Evolutionary conservation across 2,888 invertebrate species (phyloP).

Genomic region (Dorcus parallelipipedus): DNA sequence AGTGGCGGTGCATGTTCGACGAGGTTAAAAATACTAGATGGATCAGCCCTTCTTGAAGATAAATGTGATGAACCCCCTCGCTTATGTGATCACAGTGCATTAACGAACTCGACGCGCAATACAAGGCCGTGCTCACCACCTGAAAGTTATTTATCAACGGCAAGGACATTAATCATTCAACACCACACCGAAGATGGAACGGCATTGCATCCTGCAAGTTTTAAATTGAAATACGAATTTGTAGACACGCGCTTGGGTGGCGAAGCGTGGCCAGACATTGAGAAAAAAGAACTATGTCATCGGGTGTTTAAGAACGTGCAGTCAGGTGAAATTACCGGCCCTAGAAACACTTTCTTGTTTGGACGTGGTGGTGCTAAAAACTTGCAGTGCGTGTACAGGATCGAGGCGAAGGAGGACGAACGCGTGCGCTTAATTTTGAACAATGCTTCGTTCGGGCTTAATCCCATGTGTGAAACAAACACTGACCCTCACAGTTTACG

Average conservation of each 20-base stretch:
- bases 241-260: constrained; percentile 77
- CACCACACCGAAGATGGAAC: constrained; percentile 69
- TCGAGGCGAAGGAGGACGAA: constrained; percentile 63
- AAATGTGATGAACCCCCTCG: constrained; percentile 77
- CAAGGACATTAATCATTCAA: constrained; percentile 50
- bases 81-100: constrained; percentile 77
- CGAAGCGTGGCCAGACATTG: constrained; percentile 53
- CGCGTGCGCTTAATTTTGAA: constrained; percentile 64
- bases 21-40: constrained; percentile 72
- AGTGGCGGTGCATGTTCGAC: constrained; percentile 60
- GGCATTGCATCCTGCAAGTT: constrained; percentile 73
- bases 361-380: constrained; percentile 78
- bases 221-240: constrained; percentile 76
- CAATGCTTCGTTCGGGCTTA: constrained; percentile 70
- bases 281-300: constrained; percentile 52
- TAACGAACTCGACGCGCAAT: constrained; percentile 67
- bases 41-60: constrained; percentile 63
- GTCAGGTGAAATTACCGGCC: constrained; percentile 62
- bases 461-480: constrained; percentile 64
- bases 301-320: constrained; percentile 63
- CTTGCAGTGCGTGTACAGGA: constrained; percentile 73
- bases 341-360: constrained; percentile 75
- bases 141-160: constrained; percentile 72
- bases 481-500: constrained; percentile 70
- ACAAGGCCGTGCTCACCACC: constrained; percentile 76